phyloP scores from a whole-genome alignment of 2,797 vertebrate genomes.

The Mormyrus proboscirostris region DNA sequence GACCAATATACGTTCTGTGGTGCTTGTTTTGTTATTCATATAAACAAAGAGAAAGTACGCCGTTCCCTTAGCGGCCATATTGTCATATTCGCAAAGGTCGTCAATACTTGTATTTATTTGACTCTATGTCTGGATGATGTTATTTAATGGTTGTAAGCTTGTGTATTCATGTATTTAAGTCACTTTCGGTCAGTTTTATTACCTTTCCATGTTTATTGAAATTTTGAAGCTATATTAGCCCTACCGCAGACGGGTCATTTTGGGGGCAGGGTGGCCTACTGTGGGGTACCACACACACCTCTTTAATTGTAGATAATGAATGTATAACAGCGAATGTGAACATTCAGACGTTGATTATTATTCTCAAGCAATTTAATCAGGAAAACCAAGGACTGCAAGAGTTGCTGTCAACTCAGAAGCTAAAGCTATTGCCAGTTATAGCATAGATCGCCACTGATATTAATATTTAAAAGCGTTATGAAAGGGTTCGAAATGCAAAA shows the following conservation, averaged over 20 bases:
- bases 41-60: background rate
- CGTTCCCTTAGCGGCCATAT: background rate
- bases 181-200: background rate
- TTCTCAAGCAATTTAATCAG: background rate
- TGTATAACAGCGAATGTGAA: background rate
- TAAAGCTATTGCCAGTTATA: background rate
- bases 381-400: background rate
- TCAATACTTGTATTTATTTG: background rate
- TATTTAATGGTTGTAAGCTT: background rate
- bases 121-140: background rate
- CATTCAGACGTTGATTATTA: background rate
- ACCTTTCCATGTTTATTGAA: background rate
- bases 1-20: background rate
- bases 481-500: background rate
- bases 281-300: background rate
- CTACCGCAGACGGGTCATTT: background rate
- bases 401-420: background rate
- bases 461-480: background rate
- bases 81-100: background rate
- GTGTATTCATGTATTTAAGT: background rate
- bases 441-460: background rate
- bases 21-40: background rate
- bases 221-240: background rate
- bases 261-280: background rate
- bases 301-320: background rate